phyloP scores from a whole-genome alignment of 2,113 vertebrate genomes.

The Merops nubicus region DNA sequence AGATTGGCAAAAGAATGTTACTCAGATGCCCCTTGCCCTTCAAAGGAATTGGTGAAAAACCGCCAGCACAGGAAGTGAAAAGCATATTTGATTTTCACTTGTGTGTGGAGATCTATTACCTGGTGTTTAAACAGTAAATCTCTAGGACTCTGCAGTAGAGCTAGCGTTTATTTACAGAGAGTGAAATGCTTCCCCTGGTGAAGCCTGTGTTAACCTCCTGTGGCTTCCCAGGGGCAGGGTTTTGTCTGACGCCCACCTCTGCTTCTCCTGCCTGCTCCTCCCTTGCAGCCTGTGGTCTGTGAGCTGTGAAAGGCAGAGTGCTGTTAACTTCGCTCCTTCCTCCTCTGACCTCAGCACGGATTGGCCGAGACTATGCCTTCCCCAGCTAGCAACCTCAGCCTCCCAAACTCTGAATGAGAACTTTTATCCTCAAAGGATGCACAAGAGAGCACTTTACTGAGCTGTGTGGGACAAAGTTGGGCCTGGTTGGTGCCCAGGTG shows the following conservation, averaged over 20 bases:
- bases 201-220: background rate
- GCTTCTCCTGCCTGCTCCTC: background rate
- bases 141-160: background rate
- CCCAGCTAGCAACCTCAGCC: background rate
- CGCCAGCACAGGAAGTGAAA: conserved; percentile 12
- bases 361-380: background rate
- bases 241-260: background rate
- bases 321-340: conserved; percentile 18
- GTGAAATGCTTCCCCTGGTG: background rate
- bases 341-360: conserved; percentile 43
- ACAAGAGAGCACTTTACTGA: conserved; percentile 72
- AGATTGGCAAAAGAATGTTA: conserved; percentile 38
- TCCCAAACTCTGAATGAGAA: conserved; percentile 32
- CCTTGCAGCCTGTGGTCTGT: background rate
- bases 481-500: background rate
- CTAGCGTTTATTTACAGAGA: background rate
- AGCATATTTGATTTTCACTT: background rate
- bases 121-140: background rate
- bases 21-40: background rate
- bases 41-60: background rate
- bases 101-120: background rate
- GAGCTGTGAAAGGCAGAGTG: conserved; percentile 29
- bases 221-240: background rate
- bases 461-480: conserved; percentile 32
- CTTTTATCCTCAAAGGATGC: conserved; percentile 45